phyloP scores from a whole-genome alignment of 2,888 invertebrate species.

The Rotaria socialis region DNA sequence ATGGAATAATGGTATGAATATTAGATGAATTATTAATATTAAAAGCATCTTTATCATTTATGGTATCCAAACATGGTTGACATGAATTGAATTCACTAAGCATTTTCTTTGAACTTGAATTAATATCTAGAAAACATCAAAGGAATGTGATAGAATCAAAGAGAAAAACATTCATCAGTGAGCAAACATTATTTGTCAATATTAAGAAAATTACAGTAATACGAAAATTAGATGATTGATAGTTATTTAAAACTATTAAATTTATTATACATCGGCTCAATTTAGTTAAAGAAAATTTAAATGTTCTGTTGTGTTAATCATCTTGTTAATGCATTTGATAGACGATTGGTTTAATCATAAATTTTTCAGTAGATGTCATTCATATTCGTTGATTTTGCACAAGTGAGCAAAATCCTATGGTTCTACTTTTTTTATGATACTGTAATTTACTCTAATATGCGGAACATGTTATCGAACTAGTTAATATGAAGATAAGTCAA shows the following conservation, averaged over 20 bases:
- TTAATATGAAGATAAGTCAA: too few species aligned
- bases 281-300: neutral
- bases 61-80: neutral
- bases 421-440: too few species aligned
- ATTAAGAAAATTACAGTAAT: too few species aligned
- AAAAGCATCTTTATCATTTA: neutral
- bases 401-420: too few species aligned
- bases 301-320: neutral
- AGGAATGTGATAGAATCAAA: too few species aligned
- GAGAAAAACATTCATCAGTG: neutral
- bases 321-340: neutral
- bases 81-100: neutral
- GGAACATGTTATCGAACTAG: too few species aligned
- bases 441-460: too few species aligned
- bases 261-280: neutral
- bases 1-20: neutral
- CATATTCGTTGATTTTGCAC: neutral
- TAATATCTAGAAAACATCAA: neutral
- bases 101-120: neutral
- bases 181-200: too few species aligned
- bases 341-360: neutral
- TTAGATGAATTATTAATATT: neutral
- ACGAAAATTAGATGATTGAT: too few species aligned
- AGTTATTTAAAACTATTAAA: too few species aligned
- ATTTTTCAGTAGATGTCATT: neutral